Percentiles rank a stretch among this genome's conserved stretches.
Conservation (phyloP, 2,888 invertebrate species). For the Andricus quercusramuli region DNA sequence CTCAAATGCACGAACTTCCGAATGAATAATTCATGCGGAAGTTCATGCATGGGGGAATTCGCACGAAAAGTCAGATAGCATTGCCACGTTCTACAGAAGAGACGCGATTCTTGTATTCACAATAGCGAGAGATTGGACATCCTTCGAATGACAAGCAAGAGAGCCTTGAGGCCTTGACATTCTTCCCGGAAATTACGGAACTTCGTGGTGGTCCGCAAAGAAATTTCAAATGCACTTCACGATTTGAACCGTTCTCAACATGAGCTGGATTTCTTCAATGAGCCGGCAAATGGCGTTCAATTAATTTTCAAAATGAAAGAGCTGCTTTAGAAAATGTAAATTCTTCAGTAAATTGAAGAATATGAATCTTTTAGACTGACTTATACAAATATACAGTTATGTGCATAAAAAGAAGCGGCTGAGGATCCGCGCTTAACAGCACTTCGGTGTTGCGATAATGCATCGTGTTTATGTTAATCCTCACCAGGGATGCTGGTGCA, state of each 20-base stretch:
- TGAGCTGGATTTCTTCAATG: neutral
- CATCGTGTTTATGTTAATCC: conserved; percentile 68
- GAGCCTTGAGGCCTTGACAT: conserved; percentile 17
- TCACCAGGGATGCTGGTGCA: conserved; percentile 58
- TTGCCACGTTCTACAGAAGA: conserved; percentile 6
- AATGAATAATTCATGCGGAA: conserved; percentile 57
- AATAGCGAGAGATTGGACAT: conserved; percentile 17
- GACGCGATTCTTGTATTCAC: conserved; percentile 17
- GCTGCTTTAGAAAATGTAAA: neutral
- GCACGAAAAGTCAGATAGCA: conserved; percentile 45
- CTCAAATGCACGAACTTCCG: conserved; percentile 48
- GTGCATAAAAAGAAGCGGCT: conserved; percentile 62
- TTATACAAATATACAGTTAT: conserved; percentile 55
- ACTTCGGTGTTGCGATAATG: conserved; percentile 67
- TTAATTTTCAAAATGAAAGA: neutral
- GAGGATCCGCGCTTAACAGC: conserved; percentile 63
- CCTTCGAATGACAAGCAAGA: conserved; percentile 26
- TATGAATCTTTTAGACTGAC: conserved; percentile 8
- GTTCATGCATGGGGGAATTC: conserved; percentile 53
- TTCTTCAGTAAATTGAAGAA: neutral
- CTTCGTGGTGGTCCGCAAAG: conserved; percentile 14
- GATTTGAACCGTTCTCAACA: neutral
- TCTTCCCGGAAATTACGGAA: conserved; percentile 9
- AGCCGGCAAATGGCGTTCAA: neutral
- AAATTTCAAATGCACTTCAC: conserved; percentile 11